Evolutionary conservation across 2,113 vertebrate species (phyloP), one percentile per base, ranked within the genome.

Genomic region (Nannobrachium achirus): DNA sequence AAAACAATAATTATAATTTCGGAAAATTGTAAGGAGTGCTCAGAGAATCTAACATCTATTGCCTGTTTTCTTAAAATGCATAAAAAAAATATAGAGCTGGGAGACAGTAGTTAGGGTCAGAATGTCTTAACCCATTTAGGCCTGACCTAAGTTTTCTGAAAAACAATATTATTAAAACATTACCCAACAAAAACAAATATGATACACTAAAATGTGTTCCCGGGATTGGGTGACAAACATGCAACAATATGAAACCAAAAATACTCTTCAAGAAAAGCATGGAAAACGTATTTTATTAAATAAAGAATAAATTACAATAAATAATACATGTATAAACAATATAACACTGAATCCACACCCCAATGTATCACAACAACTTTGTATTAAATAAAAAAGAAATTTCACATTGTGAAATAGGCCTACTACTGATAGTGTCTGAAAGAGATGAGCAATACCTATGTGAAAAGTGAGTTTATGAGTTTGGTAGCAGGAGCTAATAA

Each of bases 211-310:
- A n/a, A n/a, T n/a, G n/a, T n/a, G n/a, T n/a, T n/a, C n/a, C n/a
- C n/a, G n/a, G n/a, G 45, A 48, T 48, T 48, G 1, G 11, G 7
- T 2, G 13, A 14, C 40, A 1, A n/a, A 33, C 25, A 33, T 33
- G 25, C 25, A 33, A 33, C 25, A n/a, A n/a, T n/a, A 33, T 4
- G 25, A 33, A 5, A 33, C 14, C 25, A 38, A 39, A 5, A 56
- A 14, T 57, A 57, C 10, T 20, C 13, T 40, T 18, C 52, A 58
- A 86, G 19, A 20, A 78, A 75, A 74, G 72, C 58, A 84, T 82
- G 78, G 74, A 62, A 66, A 79, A 85, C 78, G 63, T 58, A 20
- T 66, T 91, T 92, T 90, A 93, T 92, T 91, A 83, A 90, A 89
- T 83, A 82, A 87, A 84, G 72, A 88, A 85, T 83, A 86, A 82